Evolutionary conservation across 2,888 invertebrate genomes (phyloP).

Genomic region (Melangyna quadrimaculata): DNA sequence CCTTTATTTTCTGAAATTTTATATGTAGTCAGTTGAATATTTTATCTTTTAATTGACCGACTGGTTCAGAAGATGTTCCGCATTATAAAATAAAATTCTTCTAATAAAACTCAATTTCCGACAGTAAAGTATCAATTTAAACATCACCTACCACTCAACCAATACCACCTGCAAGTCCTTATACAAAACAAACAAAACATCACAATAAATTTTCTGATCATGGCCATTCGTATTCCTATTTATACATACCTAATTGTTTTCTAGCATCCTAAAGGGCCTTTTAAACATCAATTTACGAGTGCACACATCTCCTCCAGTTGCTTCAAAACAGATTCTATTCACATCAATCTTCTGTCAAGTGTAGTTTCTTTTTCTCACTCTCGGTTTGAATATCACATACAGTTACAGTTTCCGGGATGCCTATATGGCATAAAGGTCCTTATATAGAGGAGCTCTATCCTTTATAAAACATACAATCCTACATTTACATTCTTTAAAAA

Average conservation of each 20-base stretch:
- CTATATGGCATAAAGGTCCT: neutral
- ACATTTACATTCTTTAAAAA: neutral
- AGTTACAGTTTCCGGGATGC: slow-evolving; percentile 2
- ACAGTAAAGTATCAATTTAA: neutral
- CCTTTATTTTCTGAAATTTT: too few species aligned
- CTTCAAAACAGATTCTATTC: slow-evolving; percentile 25
- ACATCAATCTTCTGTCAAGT: slow-evolving; percentile 51
- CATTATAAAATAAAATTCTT: too few species aligned
- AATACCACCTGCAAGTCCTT: neutral
- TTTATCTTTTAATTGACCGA: too few species aligned
- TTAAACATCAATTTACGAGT: slow-evolving; percentile 50
- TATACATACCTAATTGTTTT: slow-evolving; percentile 33
- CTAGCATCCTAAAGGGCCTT: slow-evolving; percentile 33
- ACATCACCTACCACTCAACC: neutral
- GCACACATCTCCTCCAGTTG: slow-evolving; percentile 29
- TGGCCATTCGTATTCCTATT: slow-evolving; percentile 12
- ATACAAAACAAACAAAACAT: neutral
- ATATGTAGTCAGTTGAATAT: too few species aligned
- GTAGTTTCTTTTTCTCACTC: slow-evolving; percentile 15
- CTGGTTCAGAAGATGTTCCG: too few species aligned
- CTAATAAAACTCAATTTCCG: too few species aligned
- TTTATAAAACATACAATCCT: neutral
- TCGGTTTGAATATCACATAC: neutral
- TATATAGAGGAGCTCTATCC: neutral
- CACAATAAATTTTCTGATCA: slow-evolving; percentile 26